phyloP scores from a whole-genome alignment of 2,888 invertebrate genomes.

The Blastobasis adustella region DNA sequence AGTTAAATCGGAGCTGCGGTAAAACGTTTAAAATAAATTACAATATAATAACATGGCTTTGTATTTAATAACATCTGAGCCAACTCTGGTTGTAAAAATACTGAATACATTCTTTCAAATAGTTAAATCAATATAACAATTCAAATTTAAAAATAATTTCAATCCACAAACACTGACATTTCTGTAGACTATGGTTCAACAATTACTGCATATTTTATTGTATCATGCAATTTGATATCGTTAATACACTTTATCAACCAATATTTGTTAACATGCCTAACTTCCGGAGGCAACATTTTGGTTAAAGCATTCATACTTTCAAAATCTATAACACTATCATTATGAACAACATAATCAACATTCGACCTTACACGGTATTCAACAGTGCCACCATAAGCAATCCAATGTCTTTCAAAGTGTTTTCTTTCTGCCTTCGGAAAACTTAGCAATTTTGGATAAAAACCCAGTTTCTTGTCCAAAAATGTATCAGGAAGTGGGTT shows the following conservation, averaged over 20 bases:
- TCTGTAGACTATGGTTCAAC: conserved; percentile 24
- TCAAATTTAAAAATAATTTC: not conserved
- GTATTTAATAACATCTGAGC: too few species aligned
- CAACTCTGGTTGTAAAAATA: too few species aligned
- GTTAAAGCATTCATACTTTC: conserved; percentile 41
- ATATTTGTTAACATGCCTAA: conserved; percentile 50
- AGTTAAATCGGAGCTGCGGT: too few species aligned
- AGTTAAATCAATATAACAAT: too few species aligned
- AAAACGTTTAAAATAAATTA: too few species aligned
- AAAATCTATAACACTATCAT: conserved; percentile 33
- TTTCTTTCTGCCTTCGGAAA: conserved; percentile 48
- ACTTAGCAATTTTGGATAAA: conserved; percentile 64
- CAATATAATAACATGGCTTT: too few species aligned
- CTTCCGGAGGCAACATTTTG: conserved; percentile 30
- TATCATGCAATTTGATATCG: conserved; percentile 42
- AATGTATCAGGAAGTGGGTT: conserved; percentile 56
- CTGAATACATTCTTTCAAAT: too few species aligned
- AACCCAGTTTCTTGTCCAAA: conserved; percentile 44
- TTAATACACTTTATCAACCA: conserved; percentile 60
- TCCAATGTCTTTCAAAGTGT: conserved; percentile 75
- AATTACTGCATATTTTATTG: conserved; percentile 40
- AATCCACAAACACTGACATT: not conserved
- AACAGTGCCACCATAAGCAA: conserved; percentile 76
- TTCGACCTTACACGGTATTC: conserved; percentile 47
- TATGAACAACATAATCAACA: conserved; percentile 55